Evolutionary conservation across 2,888 invertebrate species (phyloP).

Genomic region (Autographa pulchrina): DNA sequence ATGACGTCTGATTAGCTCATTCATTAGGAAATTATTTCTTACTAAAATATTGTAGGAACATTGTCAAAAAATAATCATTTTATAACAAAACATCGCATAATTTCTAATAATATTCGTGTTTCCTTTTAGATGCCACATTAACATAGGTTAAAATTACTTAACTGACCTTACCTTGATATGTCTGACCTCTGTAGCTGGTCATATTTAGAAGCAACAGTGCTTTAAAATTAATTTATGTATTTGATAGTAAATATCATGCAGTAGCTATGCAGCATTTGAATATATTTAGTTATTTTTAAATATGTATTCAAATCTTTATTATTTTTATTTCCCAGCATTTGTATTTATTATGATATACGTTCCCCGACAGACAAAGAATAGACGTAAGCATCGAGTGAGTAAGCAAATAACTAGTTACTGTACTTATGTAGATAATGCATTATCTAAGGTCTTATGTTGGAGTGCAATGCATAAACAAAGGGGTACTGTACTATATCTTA

Average conservation of each 20-base stretch:
- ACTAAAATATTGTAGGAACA: conserved; percentile 23
- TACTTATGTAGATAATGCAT: conserved; percentile 78
- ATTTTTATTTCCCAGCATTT: conserved; percentile 13
- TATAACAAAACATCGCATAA: conserved; percentile 1
- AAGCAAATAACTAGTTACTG: conserved; percentile 75
- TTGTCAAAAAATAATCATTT: background rate
- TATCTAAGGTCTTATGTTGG: conserved; percentile 80
- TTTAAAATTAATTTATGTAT: conserved; percentile 31
- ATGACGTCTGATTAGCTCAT: conserved; percentile 52
- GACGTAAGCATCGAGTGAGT: conserved; percentile 69
- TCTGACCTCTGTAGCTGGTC: conserved; percentile 43
- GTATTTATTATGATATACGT: conserved; percentile 17
- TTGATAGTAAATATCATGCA: conserved; percentile 20
- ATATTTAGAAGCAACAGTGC: conserved; percentile 24
- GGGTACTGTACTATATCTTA: conserved; percentile 84
- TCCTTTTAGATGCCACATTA: conserved; percentile 33
- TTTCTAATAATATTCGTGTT: conserved; percentile 20
- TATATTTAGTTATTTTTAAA: conserved; percentile 5
- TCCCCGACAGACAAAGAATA: conserved; percentile 70
- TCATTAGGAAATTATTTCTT: conserved; percentile 35
- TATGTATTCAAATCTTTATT: background rate
- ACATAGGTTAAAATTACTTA: conserved; percentile 42
- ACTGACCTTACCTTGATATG: conserved; percentile 55
- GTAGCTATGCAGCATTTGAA: conserved; percentile 14
- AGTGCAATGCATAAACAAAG: conserved; percentile 84